Evolutionary conservation across 2,113 vertebrate species (phyloP).

Genomic region (Calypte anna): DNA sequence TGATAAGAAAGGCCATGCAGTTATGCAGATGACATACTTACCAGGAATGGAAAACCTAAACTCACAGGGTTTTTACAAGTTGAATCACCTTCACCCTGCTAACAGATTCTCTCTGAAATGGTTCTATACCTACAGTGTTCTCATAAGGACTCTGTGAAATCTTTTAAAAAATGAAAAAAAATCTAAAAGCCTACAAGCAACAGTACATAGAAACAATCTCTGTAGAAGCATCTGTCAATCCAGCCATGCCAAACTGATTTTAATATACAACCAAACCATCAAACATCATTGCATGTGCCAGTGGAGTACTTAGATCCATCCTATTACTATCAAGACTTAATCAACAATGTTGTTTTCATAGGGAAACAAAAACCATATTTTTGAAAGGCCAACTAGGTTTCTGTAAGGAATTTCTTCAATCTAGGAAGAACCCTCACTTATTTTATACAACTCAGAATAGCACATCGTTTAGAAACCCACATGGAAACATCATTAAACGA

Average conservation of each 20-base stretch:
- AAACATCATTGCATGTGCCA: background rate
- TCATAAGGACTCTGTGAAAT: background rate
- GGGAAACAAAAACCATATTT: background rate
- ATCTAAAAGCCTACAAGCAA: background rate
- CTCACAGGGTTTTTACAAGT: background rate
- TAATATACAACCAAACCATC: background rate
- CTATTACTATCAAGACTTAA: background rate
- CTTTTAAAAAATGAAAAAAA: background rate
- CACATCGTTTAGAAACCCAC: background rate
- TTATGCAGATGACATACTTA: background rate
- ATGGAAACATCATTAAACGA: background rate
- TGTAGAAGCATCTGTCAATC: background rate
- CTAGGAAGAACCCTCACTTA: background rate
- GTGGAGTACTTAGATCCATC: background rate
- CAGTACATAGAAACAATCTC: background rate
- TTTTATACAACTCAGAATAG: background rate
- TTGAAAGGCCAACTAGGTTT: background rate
- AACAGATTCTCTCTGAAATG: background rate
- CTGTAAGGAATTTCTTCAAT: background rate
- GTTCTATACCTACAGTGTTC: background rate
- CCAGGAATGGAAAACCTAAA: background rate
- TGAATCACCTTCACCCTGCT: background rate
- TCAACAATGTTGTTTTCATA: background rate
- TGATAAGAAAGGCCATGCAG: background rate
- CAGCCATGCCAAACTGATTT: background rate